Evolutionary conservation across 2,113 vertebrate species (phyloP).

Genomic region (Callospermophilus lateralis): DNA sequence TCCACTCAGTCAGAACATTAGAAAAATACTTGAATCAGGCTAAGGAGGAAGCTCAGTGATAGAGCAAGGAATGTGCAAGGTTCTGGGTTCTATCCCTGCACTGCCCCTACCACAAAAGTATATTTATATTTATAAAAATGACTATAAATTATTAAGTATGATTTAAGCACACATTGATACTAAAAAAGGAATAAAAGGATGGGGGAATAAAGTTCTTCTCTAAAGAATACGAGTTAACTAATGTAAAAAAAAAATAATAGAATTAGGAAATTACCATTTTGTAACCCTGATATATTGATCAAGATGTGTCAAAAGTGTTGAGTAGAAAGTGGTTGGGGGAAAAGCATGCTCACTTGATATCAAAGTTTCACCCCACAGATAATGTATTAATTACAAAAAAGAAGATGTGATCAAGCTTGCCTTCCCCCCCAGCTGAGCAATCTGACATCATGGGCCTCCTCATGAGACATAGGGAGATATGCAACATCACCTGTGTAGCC

Average conservation of each 20-base stretch:
- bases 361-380: not conserved
- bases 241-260: not conserved
- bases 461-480: accelerated
- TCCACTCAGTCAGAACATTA: not conserved
- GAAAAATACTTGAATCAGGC: not conserved
- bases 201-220: not conserved
- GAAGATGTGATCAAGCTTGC: not conserved
- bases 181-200: slow-evolving; percentile 4
- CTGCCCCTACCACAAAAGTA: not conserved
- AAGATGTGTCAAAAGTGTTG: not conserved
- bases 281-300: not conserved
- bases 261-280: not conserved
- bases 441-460: not conserved
- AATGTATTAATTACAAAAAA: not conserved
- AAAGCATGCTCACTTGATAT: not conserved
- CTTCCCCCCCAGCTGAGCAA: not conserved
- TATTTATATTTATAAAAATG: not conserved
- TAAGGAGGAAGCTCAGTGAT: not conserved
- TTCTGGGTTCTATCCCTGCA: not conserved
- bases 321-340: not conserved
- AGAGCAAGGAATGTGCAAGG: not conserved
- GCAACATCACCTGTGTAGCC: not conserved
- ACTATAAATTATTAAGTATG: not conserved
- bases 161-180: not conserved
- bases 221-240: not conserved